Evolutionary conservation across 35 echinoderm and acorn worm genomes (phyloP), one percentile per base, ranked within the genome.

Genomic region (Strongylocentrotus purpuratus): DNA sequence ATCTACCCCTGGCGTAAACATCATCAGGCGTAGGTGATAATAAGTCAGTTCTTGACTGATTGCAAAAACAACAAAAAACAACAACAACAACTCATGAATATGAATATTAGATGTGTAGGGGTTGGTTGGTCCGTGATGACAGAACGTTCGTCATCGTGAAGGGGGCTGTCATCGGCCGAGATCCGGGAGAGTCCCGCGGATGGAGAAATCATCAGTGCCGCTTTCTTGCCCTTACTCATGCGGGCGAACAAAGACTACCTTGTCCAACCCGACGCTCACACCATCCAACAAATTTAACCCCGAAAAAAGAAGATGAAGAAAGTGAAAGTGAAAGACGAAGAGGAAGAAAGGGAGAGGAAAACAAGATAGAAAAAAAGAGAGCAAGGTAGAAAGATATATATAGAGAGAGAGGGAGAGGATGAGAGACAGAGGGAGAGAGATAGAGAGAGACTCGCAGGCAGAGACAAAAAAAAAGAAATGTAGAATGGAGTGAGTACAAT

Each of bases 241-340:
- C 87, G 87, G 31, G 87, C 33, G 33, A 89, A 89, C 87, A 89
- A 89, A 89, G 87, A 33, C 45, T 89, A 89, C 87, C 87, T 89
- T 89, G 87, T 89, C 45, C 33, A 33, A 59, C 33, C 87, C 45
- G 87, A 89, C 87, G 33, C 33, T 89, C 87, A 28, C 87, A 89
- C 32, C 87, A 33, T 89, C 87, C 87, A 25, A 41, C 45, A 45
- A 33, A 45, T 35, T 89, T 45, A 45, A 5, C 87, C 87, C 10
- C 86, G 10, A 87, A 46, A 41, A 88, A n/a, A 9, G 41, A 5
- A 88, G 5, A 45, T 33, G 87, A 18, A 25, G 33, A 18, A 41
- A 45, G 45, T 46, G 32, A 17, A 89, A 89, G 4, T 89, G 45
- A 46, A 28, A 89, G 87, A 89, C 31, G 45, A 18, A 35, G 87